Conservation (phyloP, 2,888 invertebrate genomes). For the Dryomyza anilis region DNA sequence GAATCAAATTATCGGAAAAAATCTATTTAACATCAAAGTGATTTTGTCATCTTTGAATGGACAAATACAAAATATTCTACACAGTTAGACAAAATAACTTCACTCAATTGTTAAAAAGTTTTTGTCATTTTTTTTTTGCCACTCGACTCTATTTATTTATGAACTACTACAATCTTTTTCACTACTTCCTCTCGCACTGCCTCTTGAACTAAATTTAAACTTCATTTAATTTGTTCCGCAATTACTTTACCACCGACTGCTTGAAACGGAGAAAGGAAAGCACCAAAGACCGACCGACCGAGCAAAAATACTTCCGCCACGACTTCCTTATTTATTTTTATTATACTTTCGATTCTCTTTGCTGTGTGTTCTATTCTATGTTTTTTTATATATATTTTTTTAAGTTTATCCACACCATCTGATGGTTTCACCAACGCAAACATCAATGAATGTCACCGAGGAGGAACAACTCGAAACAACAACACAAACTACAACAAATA, state of each 20-base stretch:
- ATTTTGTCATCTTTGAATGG: no score
- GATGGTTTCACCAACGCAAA: constrained; percentile 48
- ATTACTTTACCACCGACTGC: constrained; percentile 15
- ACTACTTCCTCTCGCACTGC: not conserved
- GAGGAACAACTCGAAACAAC: constrained; percentile 18
- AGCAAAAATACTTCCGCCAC: not conserved
- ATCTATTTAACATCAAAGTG: no score
- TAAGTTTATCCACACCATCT: constrained; percentile 58
- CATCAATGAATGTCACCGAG: constrained; percentile 24
- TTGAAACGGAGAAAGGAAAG: no score
- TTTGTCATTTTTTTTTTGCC: not conserved
- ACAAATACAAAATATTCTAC: no score
- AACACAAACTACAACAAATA: constrained; percentile 18
- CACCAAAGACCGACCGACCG: no score
- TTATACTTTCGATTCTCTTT: not conserved
- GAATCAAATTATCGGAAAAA: no score
- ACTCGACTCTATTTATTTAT: not conserved
- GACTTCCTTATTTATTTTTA: not conserved
- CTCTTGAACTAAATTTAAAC: not conserved
- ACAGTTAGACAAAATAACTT: no score
- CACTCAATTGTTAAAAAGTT: not conserved
- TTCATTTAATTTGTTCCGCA: constrained; percentile 21
- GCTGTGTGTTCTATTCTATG: not conserved
- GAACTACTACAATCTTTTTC: not conserved
- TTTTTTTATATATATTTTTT: constrained; percentile 7